Percentiles rank a stretch among this genome's conserved stretches.
phyloP scores from a whole-genome alignment of 2,888 invertebrate species.

The Octodonta nipae region DNA sequence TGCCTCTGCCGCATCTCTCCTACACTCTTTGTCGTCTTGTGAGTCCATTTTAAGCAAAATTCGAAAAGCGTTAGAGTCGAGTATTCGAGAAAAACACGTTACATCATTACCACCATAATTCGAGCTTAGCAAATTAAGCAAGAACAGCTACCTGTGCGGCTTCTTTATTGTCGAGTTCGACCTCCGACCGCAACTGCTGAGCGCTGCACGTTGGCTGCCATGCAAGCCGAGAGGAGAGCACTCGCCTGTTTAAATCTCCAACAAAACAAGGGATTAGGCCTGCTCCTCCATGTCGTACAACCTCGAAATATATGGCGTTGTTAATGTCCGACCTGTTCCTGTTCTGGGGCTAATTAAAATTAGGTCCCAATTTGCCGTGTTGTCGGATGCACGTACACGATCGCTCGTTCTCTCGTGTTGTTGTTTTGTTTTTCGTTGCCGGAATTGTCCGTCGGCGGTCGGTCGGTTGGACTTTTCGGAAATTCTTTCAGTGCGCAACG shows the following conservation, averaged over 20 bases:
- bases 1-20: too few relatives aligned
- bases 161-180: constrained; percentile 30
- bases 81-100: too few relatives aligned
- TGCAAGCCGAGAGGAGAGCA: constrained; percentile 14
- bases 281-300: constrained; percentile 11
- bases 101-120: constrained; percentile 33
- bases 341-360: constrained; percentile 13
- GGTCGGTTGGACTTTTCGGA: too few relatives aligned
- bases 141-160: constrained; percentile 26
- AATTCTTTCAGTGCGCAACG: too few relatives aligned
- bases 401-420: not conserved
- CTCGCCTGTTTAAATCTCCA: constrained; percentile 19
- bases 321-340: constrained; percentile 14
- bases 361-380: constrained; percentile 11
- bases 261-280: constrained; percentile 20
- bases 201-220: constrained; percentile 10
- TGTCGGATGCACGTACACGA: constrained; percentile 2
- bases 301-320: constrained; percentile 11
- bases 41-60: too few relatives aligned
- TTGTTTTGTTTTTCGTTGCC: too few relatives aligned
- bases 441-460: too few relatives aligned
- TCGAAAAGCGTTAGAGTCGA: too few relatives aligned
- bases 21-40: too few relatives aligned
- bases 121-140: constrained; percentile 29
- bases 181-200: constrained; percentile 29